phyloP scores from a whole-genome alignment of 2,797 vertebrate genomes.

The Lepidocolaptes lacrymiger region DNA sequence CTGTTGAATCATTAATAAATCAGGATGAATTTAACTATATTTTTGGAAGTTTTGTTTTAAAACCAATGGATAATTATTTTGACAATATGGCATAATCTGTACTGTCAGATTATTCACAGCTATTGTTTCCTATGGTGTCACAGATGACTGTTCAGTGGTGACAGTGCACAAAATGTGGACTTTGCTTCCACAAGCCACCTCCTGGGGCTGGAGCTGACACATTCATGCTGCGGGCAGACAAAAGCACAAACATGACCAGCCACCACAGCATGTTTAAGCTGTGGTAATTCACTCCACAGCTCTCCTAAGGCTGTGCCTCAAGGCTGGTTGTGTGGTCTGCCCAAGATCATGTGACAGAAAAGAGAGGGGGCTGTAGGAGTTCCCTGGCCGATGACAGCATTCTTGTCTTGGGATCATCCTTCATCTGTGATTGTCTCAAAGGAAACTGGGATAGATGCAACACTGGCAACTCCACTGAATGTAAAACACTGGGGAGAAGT shows the following conservation, averaged over 20 bases:
- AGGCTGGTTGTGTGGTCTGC: background rate
- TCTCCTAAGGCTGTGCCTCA: background rate
- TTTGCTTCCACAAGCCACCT: background rate
- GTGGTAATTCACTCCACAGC: background rate
- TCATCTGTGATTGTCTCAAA: accelerated
- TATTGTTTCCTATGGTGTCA: background rate
- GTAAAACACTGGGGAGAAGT: background rate
- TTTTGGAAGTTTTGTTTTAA: background rate
- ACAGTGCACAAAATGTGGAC: background rate
- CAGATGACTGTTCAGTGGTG: background rate
- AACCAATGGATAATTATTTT: background rate
- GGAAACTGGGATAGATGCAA: background rate
- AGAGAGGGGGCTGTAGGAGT: background rate
- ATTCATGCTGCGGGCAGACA: background rate
- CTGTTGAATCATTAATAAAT: background rate
- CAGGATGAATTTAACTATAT: background rate
- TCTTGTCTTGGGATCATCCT: accelerated
- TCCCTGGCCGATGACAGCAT: background rate
- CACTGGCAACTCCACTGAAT: background rate
- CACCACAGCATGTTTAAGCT: background rate
- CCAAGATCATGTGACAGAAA: background rate
- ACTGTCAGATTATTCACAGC: background rate
- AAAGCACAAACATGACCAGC: background rate
- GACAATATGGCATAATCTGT: background rate
- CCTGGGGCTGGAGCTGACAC: background rate